Percentiles rank a stretch among this genome's conserved stretches.
Conservation (phyloP, 2,888 invertebrate species). For the Drosophila borborema region DNA sequence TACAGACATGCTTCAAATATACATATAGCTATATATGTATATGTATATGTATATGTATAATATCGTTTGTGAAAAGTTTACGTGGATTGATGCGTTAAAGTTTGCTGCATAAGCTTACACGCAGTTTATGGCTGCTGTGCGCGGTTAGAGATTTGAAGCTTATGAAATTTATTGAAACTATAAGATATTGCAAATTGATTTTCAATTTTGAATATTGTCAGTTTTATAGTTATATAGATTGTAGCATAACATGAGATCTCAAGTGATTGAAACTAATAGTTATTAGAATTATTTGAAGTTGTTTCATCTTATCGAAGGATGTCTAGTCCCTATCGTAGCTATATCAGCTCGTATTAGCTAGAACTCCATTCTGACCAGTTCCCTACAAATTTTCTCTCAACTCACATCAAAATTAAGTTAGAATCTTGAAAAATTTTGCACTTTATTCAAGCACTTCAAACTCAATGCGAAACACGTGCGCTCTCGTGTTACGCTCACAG, state of each 20-base stretch:
- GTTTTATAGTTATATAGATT: background rate
- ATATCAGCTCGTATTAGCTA: background rate
- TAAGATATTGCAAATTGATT: constrained; percentile 1
- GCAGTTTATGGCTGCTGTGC: background rate
- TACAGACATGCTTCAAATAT: constrained; percentile 7
- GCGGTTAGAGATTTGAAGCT: background rate
- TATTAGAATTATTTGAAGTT: background rate
- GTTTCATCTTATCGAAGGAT: background rate
- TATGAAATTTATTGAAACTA: background rate
- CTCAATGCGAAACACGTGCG: background rate
- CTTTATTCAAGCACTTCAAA: background rate
- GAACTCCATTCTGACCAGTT: background rate
- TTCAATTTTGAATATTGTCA: background rate
- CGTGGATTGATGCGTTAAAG: background rate
- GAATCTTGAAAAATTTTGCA: no score
- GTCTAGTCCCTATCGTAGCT: background rate
- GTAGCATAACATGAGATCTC: no score
- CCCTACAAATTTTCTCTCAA: background rate
- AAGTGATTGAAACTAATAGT: background rate
- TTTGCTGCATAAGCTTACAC: background rate
- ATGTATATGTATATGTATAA: no score
- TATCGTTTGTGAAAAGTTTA: constrained; percentile 13
- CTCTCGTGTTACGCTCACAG: constrained; percentile 1
- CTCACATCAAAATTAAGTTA: background rate
- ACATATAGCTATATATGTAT: background rate